Evolutionary conservation across 2,113 vertebrate genomes (phyloP).

Genomic region (Oceanites oceanicus): DNA sequence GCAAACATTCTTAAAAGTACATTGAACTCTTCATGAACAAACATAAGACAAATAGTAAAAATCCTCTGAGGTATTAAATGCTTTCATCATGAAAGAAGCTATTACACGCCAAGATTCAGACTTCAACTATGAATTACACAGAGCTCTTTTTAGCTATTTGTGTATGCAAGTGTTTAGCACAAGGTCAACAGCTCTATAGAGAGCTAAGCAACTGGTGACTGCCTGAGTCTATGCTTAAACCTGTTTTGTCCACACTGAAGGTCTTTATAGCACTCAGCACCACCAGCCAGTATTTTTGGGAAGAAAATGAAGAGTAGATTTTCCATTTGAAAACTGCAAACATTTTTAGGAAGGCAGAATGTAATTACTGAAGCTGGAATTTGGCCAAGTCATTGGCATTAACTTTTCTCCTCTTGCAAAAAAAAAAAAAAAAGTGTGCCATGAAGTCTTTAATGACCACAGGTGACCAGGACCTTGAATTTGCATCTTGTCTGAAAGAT

Average conservation of each 20-base stretch:
- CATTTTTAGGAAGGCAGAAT: background rate
- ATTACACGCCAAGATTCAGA: background rate
- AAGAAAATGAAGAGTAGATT: background rate
- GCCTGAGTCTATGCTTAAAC: background rate
- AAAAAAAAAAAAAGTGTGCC: no score
- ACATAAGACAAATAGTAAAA: background rate
- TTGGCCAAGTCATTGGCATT: background rate
- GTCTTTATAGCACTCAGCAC: background rate
- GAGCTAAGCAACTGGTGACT: background rate
- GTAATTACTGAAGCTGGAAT: background rate
- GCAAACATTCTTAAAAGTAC: background rate
- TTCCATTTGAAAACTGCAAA: background rate
- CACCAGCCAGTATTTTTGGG: background rate
- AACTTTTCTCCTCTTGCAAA: background rate
- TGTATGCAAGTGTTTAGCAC: background rate
- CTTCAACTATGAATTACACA: background rate
- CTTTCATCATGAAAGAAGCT: background rate
- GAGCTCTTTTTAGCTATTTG: background rate
- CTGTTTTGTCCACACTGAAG: background rate
- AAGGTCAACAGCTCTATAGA: background rate
- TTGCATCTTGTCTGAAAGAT: background rate
- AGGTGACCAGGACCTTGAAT: background rate
- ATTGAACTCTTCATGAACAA: background rate
- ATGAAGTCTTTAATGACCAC: background rate
- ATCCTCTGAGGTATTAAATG: background rate